These are phyloP conservation scores for Allolobophora icterica DNA, from an alignment of 2,888 invertebrate species.

Conservation along the genomic window DNA sequence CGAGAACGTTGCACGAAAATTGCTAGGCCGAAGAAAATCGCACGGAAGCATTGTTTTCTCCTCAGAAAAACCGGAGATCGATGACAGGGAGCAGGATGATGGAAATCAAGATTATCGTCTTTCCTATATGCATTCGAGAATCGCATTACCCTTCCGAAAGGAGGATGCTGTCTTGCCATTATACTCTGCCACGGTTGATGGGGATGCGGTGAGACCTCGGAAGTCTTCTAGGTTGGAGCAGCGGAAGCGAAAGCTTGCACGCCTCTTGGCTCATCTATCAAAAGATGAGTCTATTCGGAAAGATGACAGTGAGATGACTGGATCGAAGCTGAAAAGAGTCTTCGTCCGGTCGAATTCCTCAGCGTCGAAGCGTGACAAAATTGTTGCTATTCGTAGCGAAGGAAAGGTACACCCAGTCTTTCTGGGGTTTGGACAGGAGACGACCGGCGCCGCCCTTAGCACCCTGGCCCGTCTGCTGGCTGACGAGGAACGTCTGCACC, in stretches of 20 bases:
- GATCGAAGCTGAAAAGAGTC: neutral
- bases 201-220: neutral
- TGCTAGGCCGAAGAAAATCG: neutral
- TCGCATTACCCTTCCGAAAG: neutral
- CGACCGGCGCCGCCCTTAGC: neutral
- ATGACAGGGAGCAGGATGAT: neutral
- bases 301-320: neutral
- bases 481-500: neutral
- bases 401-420: neutral
- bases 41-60: neutral
- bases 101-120: neutral
- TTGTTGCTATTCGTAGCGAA: neutral
- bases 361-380: neutral
- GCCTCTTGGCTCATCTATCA: neutral
- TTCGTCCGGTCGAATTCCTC: neutral
- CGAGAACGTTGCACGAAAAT: neutral
- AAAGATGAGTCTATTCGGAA: neutral
- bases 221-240: no score
- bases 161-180: neutral
- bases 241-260: neutral
- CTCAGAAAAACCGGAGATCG: neutral
- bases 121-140: neutral
- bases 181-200: neutral
- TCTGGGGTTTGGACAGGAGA: slow-evolving; percentile 22
- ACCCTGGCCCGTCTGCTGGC: slow-evolving; percentile 15